Evolutionary conservation across 2,888 invertebrate genomes (phyloP).

Genomic region (Agrenia bidenticulata): DNA sequence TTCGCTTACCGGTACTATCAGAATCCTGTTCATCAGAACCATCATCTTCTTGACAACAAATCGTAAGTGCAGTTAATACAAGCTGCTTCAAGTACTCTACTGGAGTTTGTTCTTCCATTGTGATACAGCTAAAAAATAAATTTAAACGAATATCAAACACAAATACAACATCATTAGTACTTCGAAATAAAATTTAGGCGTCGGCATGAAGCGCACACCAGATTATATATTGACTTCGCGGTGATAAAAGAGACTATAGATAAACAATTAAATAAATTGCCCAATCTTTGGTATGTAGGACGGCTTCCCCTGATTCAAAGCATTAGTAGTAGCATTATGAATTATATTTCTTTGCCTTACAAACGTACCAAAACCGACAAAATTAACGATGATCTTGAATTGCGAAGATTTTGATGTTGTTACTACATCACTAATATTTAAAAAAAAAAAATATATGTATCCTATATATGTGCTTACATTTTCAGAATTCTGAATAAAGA

Average conservation of each 20-base stretch:
- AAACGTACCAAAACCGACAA: not conserved
- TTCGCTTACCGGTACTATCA: not conserved
- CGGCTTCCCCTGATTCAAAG: no score
- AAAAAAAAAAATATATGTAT: slow-evolving; percentile 17
- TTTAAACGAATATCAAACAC: not conserved
- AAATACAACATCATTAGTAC: not conserved
- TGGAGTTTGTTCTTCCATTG: slow-evolving; percentile 76
- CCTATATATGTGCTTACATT: no score
- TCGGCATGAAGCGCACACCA: no score
- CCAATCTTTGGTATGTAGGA: no score
- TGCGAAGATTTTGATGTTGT: no score
- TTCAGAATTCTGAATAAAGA: slow-evolving; percentile 75
- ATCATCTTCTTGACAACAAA: slow-evolving; percentile 64
- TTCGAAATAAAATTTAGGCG: slow-evolving; percentile 1
- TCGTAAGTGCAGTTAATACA: slow-evolving; percentile 73
- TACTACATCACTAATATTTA: slow-evolving; percentile 14
- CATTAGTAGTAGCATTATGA: no score
- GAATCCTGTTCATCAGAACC: slow-evolving; percentile 55
- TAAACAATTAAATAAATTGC: no score
- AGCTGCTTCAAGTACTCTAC: slow-evolving; percentile 89
- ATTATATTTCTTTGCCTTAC: no score
- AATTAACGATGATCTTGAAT: not conserved
- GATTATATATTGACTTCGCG: no score
- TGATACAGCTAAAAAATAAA: slow-evolving; percentile 62
- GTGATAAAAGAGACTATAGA: no score